These are phyloP conservation scores for Shargacucullia verbasci DNA, from an alignment of 2,888 invertebrate species.

Conservation along the genomic window DNA sequence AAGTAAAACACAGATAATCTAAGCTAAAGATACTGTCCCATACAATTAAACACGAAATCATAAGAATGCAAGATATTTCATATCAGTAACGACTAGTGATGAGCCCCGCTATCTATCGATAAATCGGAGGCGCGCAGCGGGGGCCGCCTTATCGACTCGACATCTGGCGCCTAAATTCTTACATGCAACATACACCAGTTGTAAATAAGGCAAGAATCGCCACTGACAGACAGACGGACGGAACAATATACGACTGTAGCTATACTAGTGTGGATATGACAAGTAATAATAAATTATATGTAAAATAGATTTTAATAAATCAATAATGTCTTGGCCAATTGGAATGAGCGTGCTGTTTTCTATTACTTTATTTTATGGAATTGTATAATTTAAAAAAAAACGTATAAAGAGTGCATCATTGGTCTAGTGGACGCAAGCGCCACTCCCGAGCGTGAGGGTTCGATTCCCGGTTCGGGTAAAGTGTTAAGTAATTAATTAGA, in stretches of 20 bases:
- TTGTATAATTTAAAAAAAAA: too few species aligned
- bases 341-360: conserved; percentile 15
- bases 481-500: too few species aligned
- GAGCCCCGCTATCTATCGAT: conserved; percentile 67
- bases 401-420: too few species aligned
- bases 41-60: conserved; percentile 47
- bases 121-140: conserved; percentile 71
- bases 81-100: conserved; percentile 53
- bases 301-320: conserved; percentile 25
- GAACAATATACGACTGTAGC: conserved; percentile 46
- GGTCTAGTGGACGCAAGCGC: too few species aligned
- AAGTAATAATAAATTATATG: too few species aligned
- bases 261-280: conserved; percentile 54
- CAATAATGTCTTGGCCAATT: conserved; percentile 29
- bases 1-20: conserved; percentile 26
- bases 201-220: conserved; percentile 62
- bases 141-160: conserved; percentile 67
- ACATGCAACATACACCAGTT: conserved; percentile 63
- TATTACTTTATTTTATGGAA: too few species aligned
- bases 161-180: conserved; percentile 87
- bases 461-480: too few species aligned
- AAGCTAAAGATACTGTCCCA: conserved; percentile 22
- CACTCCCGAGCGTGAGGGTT: too few species aligned
- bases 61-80: conserved; percentile 29
- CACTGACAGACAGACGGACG: conserved; percentile 64